Percentiles rank a stretch among this genome's conserved stretches.
Evolutionary conservation across 2,113 vertebrate species (phyloP).

Genomic region (Pycnonotus jocosus): DNA sequence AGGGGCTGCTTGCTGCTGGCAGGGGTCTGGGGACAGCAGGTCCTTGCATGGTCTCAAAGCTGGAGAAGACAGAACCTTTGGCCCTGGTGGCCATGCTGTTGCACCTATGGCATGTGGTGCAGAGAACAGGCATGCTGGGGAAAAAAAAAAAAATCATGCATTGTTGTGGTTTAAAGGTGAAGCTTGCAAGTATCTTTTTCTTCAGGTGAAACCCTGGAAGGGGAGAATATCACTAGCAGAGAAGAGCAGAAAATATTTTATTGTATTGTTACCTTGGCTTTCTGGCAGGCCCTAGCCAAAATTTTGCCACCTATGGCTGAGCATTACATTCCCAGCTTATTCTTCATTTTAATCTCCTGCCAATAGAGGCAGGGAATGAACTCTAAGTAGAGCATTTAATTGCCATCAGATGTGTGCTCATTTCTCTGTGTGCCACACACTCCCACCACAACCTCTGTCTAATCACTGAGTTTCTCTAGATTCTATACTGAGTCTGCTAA

Average conservation of each 20-base stretch:
- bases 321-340: not conserved
- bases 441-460: not conserved
- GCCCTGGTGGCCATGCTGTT: rapidly evolving
- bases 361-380: not conserved
- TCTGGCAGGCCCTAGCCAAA: not conserved
- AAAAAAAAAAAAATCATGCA: rapidly evolving
- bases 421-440: not conserved
- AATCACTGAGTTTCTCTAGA: not conserved
- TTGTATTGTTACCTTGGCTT: not conserved
- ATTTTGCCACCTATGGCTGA: not conserved
- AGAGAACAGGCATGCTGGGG: not conserved
- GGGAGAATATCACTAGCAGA: not conserved
- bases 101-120: rapidly evolving
- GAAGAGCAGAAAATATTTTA: not conserved
- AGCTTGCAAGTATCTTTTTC: not conserved
- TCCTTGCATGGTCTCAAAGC: not conserved
- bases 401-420: not conserved
- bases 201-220: not conserved
- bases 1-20: not conserved
- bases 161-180: not conserved
- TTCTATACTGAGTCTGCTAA: not conserved
- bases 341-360: not conserved
- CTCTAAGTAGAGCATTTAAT: not conserved
- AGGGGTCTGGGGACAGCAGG: not conserved
- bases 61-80: not conserved